phyloP scores from a whole-genome alignment of 2,113 vertebrate species.

The Phyllopteryx taeniolatus region DNA sequence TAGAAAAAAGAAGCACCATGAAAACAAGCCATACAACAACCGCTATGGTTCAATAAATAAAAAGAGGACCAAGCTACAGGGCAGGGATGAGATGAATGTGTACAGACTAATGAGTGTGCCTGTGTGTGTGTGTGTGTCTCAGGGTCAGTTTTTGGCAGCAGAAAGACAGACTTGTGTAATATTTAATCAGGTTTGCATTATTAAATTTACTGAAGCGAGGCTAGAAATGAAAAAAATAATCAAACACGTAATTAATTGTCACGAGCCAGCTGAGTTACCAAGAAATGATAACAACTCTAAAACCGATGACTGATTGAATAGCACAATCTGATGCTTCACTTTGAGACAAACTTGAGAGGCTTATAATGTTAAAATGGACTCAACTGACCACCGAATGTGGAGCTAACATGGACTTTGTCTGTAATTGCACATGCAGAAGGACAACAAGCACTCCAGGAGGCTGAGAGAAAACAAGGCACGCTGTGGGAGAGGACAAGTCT shows the following conservation, averaged over 20 bases:
- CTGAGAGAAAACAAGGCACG: conserved; percentile 22
- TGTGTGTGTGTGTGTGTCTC: conserved; percentile 17
- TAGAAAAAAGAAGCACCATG: neutral
- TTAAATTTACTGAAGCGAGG: conserved; percentile 38
- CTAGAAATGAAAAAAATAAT: conserved; percentile 24
- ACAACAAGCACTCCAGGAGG: conserved; percentile 45
- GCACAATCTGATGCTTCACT: neutral
- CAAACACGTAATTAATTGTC: conserved; percentile 12
- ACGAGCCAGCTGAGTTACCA: neutral
- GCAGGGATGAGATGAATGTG: conserved; percentile 31
- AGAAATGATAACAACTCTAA: conserved; percentile 11
- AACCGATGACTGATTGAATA: neutral
- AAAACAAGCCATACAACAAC: conserved; percentile 30
- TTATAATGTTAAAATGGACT: conserved; percentile 34
- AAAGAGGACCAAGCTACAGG: conserved; percentile 35
- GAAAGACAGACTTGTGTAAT: conserved; percentile 34
- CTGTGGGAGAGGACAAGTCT: conserved; percentile 19
- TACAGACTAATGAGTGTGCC: conserved; percentile 22
- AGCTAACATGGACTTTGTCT: conserved; percentile 16
- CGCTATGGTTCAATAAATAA: conserved; percentile 33
- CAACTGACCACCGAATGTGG: conserved; percentile 8
- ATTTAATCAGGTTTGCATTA: conserved; percentile 47
- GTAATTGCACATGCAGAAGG: conserved; percentile 15
- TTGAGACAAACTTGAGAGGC: conserved; percentile 10
- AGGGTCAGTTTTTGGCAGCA: conserved; percentile 21